A percentile compares a stretch with the other conserved stretches of the same genome.
Conservation (phyloP, 2,888 invertebrate genomes). For the Taphrorychus bicolor region DNA sequence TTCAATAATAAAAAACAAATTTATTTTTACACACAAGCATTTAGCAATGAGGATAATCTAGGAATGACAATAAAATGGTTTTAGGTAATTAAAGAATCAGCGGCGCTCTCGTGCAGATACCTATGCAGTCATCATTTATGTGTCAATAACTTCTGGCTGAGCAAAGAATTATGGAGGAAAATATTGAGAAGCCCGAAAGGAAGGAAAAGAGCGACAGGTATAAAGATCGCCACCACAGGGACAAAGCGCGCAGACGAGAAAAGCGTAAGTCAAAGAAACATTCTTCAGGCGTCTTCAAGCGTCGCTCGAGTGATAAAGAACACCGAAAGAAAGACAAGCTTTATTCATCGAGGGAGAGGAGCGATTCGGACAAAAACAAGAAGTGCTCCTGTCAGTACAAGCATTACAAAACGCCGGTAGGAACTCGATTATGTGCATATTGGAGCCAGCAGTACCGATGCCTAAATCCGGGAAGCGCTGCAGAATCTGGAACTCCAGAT, state of each 20-base stretch:
- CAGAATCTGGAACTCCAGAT: conserved; percentile 77
- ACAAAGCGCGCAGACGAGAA: conserved; percentile 56
- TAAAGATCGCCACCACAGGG: conserved; percentile 39
- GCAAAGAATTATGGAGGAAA: conserved; percentile 82
- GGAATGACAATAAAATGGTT: too few species aligned
- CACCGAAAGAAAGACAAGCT: conserved; percentile 46
- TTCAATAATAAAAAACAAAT: too few species aligned
- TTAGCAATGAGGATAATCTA: too few species aligned
- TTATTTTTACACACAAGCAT: too few species aligned
- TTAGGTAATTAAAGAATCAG: too few species aligned
- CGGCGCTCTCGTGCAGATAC: too few species aligned
- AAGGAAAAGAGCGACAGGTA: conserved; percentile 41
- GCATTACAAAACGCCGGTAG: conserved; percentile 63
- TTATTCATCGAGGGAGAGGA: conserved; percentile 33
- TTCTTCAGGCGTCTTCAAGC: conserved; percentile 55
- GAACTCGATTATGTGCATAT: conserved; percentile 90
- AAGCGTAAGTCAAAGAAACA: conserved; percentile 60
- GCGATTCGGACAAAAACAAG: conserved; percentile 28
- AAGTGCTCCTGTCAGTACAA: conserved; percentile 51
- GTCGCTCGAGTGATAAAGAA: conserved; percentile 47
- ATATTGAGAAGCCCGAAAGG: conserved; percentile 55
- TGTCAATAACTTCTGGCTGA: too few species aligned
- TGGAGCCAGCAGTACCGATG: conserved; percentile 97
- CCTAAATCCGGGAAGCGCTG: conserved; percentile 91
- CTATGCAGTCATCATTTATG: too few species aligned